A percentile compares a stretch with the other conserved stretches of the same genome.
Conservation (phyloP, 2,797 vertebrate species). For the Diglossa cyanea region DNA sequence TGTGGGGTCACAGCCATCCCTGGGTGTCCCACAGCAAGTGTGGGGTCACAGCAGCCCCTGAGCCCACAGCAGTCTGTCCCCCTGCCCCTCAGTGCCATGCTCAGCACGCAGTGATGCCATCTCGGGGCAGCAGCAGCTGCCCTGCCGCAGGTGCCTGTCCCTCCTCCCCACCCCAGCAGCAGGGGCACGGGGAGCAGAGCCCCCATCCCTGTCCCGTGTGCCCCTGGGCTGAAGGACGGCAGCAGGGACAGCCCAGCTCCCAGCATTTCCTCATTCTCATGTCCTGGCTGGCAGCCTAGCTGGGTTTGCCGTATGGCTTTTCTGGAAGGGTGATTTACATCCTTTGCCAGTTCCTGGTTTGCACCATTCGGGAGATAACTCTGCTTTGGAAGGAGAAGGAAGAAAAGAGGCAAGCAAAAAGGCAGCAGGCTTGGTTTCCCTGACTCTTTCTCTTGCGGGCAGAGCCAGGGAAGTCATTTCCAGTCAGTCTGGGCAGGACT, state of each 20-base stretch:
- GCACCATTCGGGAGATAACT: accelerated
- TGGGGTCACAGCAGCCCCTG: accelerated
- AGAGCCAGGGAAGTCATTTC: not conserved
- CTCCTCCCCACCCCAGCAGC: not conserved
- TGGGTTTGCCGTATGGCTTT: not conserved
- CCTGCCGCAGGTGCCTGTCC: not conserved
- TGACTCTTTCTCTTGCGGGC: not conserved
- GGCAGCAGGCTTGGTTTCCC: not conserved
- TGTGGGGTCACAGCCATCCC: not conserved
- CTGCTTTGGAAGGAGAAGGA: not conserved
- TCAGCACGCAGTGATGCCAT: not conserved
- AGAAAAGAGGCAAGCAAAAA: not conserved
- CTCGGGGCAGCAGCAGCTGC: accelerated
- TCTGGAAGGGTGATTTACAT: not conserved
- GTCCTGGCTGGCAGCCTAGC: not conserved
- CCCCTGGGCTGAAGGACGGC: accelerated
- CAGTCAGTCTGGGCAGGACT: not conserved
- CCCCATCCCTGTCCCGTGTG: accelerated
- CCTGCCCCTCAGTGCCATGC: not conserved
- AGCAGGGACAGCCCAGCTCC: accelerated
- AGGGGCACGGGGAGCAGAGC: accelerated
- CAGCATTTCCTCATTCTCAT: not conserved
- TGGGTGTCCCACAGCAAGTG: not conserved
- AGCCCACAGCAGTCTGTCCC: not conserved
- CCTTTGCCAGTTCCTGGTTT: not conserved